These are phyloP conservation scores for Prenolepis imparis DNA, from an alignment of 2,888 invertebrate genomes.

Conservation along the genomic window DNA sequence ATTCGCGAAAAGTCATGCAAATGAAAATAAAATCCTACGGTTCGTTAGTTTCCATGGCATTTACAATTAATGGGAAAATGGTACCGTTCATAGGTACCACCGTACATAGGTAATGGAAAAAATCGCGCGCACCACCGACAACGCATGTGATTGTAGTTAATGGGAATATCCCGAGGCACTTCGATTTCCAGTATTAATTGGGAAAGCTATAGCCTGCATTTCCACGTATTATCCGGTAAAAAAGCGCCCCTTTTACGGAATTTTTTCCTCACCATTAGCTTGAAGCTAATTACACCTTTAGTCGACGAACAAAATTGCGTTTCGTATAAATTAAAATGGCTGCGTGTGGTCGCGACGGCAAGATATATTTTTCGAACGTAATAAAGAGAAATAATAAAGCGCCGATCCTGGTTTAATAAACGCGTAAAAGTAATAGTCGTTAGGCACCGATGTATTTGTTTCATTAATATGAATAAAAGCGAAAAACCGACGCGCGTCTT, in stretches of 20 bases:
- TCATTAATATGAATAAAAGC: slow-evolving; percentile 59
- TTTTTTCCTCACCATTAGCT: slow-evolving; percentile 56
- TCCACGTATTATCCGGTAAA: slow-evolving; percentile 68
- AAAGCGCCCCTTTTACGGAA: slow-evolving; percentile 46
- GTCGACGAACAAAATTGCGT: slow-evolving; percentile 59
- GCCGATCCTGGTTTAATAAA: slow-evolving; percentile 33
- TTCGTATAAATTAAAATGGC: slow-evolving; percentile 70
- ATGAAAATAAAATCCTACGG: slow-evolving; percentile 33
- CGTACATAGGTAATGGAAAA: slow-evolving; percentile 61
- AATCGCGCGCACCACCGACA: slow-evolving; percentile 23
- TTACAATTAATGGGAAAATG: slow-evolving; percentile 66
- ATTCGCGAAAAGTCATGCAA: slow-evolving; percentile 1
- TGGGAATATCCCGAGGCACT: slow-evolving; percentile 63
- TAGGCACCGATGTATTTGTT: slow-evolving; percentile 52
- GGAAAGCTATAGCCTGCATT: slow-evolving; percentile 60
- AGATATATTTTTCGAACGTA: slow-evolving; percentile 62
- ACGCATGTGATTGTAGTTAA: slow-evolving; percentile 64
- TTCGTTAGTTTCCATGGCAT: slow-evolving; percentile 5
- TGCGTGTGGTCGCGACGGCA: slow-evolving; percentile 45
- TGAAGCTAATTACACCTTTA: slow-evolving; percentile 72
- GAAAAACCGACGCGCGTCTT: slow-evolving; percentile 46
- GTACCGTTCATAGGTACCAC: slow-evolving; percentile 52
- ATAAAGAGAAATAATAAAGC: slow-evolving; percentile 69
- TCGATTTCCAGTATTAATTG: slow-evolving; percentile 69
- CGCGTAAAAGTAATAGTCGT: slow-evolving; percentile 51